phyloP scores from a whole-genome alignment of 1,140 invertebrate genomes.

The Rhynchophorus ferrugineus region DNA sequence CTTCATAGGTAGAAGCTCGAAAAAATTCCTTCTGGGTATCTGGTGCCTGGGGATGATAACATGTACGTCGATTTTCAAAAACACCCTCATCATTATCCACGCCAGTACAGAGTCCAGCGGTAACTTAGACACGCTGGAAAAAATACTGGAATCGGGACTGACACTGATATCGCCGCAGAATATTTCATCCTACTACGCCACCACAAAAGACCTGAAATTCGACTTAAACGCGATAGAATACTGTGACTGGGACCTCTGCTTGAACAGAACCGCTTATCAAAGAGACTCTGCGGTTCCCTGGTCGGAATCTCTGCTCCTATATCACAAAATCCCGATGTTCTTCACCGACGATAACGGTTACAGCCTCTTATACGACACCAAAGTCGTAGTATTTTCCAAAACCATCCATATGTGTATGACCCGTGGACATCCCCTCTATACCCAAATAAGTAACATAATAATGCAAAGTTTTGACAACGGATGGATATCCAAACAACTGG shows the following conservation, averaged over 20 bases:
- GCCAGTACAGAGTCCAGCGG: neutral
- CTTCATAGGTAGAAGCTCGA: neutral
- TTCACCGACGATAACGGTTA: constrained; percentile 7
- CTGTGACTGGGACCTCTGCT: constrained; percentile 3
- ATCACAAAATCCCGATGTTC: constrained; percentile 12
- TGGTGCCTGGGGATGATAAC: constrained; percentile 10
- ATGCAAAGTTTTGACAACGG: neutral
- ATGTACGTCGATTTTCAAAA: constrained; percentile 11
- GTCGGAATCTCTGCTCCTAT: constrained; percentile 5
- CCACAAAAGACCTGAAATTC: neutral
- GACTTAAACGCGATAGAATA: constrained; percentile 6
- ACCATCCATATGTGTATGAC: constrained; percentile 2
- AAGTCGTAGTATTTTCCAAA: constrained; percentile 1
- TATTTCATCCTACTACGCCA: neutral
- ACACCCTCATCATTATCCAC: constrained; percentile 8
- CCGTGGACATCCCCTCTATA: constrained; percentile 6
- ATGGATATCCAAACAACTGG: neutral
- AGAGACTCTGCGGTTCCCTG: neutral
- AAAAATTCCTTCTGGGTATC: neutral
- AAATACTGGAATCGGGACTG: neutral
- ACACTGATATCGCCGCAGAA: constrained; percentile 2
- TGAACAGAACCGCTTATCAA: constrained; percentile 11
- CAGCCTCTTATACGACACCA: constrained; percentile 6
- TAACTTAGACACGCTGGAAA: neutral
- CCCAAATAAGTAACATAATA: neutral